Evolutionary conservation across 2,888 invertebrate species (phyloP).

Genomic region (Drosophila atroscutellata): DNA sequence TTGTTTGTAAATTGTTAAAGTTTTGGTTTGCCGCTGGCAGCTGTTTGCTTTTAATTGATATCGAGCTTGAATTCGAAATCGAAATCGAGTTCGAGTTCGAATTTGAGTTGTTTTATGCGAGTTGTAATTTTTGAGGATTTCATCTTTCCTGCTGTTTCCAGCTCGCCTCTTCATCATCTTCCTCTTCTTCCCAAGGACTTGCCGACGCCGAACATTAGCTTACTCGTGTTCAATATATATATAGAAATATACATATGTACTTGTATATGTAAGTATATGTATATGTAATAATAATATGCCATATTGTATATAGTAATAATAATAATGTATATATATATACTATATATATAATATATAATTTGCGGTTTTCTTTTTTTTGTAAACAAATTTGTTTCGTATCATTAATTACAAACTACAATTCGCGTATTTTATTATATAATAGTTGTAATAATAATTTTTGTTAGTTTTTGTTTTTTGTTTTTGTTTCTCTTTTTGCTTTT

Average conservation of each 20-base stretch:
- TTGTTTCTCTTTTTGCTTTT: slow-evolving; percentile 35
- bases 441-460: slow-evolving; percentile 69
- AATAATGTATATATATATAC: slow-evolving; percentile 63
- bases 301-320: slow-evolving; percentile 78
- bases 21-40: slow-evolving; percentile 73
- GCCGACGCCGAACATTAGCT: slow-evolving; percentile 49
- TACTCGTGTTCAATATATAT: slow-evolving; percentile 51
- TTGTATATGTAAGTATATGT: slow-evolving; percentile 59
- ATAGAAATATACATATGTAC: slow-evolving; percentile 27
- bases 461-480: slow-evolving; percentile 51
- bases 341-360: slow-evolving; percentile 71
- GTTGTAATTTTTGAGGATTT: slow-evolving; percentile 18
- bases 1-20: slow-evolving; percentile 48
- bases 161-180: slow-evolving; percentile 15
- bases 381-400: slow-evolving; percentile 76
- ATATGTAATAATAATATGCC: slow-evolving; percentile 75
- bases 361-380: slow-evolving; percentile 63
- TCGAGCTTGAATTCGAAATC: background rate
- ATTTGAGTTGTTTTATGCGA: slow-evolving; percentile 43
- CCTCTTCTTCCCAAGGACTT: slow-evolving; percentile 17
- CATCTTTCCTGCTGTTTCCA: slow-evolving; percentile 10
- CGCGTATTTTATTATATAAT: slow-evolving; percentile 65
- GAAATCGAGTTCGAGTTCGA: background rate
- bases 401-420: slow-evolving; percentile 79
- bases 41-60: slow-evolving; percentile 76